Percentiles rank a stretch among this genome's conserved stretches.
phyloP scores from a whole-genome alignment of 2,113 vertebrate genomes.

The Ginglymostoma cirratum region DNA sequence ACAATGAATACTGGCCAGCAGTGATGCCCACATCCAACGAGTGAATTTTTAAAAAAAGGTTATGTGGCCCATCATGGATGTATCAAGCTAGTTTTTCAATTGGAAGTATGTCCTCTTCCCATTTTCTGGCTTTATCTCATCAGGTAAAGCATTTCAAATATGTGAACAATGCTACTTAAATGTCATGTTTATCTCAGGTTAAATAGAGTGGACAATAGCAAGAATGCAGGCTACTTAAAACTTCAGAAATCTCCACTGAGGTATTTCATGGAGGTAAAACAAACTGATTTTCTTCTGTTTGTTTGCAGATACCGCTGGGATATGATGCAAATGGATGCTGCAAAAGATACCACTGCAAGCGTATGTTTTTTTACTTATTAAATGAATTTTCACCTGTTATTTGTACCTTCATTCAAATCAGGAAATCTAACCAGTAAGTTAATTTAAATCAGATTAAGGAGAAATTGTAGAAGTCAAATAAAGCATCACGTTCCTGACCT shows the following conservation, averaged over 20 bases:
- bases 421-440: not conserved
- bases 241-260: not conserved
- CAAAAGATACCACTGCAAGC: not conserved
- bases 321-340: conserved; percentile 16
- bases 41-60: too few species aligned
- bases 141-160: not conserved
- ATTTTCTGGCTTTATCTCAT: not conserved
- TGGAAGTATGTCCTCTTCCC: not conserved
- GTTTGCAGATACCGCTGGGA: not conserved
- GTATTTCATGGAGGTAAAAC: not conserved
- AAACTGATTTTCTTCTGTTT: not conserved
- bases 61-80: too few species aligned
- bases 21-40: too few species aligned
- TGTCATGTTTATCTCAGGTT: not conserved
- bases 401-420: not conserved
- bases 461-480: too few species aligned
- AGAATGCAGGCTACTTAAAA: not conserved
- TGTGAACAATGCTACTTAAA: not conserved
- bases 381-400: not conserved
- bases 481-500: too few species aligned
- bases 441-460: too few species aligned
- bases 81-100: not conserved
- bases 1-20: too few species aligned
- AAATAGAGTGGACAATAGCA: not conserved
- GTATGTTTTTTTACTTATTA: not conserved